Evolutionary conservation across 2,113 vertebrate genomes (phyloP).

Genomic region (Antechinus stuartii): DNA sequence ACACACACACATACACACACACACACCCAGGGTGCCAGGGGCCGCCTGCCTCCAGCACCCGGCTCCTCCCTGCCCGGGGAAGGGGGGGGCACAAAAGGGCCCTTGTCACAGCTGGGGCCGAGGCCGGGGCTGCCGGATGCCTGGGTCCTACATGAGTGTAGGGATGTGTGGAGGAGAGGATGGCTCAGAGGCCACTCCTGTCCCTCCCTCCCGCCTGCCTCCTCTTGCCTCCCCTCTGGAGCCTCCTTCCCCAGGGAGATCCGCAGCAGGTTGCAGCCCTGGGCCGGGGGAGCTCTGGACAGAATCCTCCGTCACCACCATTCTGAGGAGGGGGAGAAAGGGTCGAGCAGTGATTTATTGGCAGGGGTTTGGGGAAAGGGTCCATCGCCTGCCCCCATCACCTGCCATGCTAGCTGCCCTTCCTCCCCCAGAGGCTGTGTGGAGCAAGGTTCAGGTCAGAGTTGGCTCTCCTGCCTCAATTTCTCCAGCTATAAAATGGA

Average conservation of each 20-base stretch:
- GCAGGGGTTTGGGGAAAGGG: neutral
- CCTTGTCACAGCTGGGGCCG: constrained; percentile 62
- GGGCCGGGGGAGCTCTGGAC: too few species aligned
- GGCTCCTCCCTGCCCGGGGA: constrained; percentile 74
- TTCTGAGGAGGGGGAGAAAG: neutral
- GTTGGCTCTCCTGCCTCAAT: neutral
- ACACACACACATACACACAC: neutral
- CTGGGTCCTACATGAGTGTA: constrained; percentile 58
- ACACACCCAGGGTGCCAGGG: constrained; percentile 68
- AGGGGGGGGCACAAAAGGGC: constrained; percentile 76
- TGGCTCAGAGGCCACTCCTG: neutral
- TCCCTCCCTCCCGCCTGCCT: neutral
- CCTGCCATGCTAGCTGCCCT: neutral
- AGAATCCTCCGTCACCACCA: too few species aligned
- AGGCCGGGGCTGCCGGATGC: constrained; percentile 62
- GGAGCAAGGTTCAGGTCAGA: neutral
- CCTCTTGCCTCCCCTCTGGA: neutral
- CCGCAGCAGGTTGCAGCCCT: neutral
- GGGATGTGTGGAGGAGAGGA: neutral
- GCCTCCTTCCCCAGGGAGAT: neutral
- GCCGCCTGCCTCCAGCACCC: constrained; percentile 77
- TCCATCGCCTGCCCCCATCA: neutral
- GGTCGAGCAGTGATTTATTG: neutral
- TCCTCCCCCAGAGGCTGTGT: too few species aligned
- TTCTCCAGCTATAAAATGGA: neutral